Base-by-base conservation (phyloP, 2,888 invertebrate species). In the Elysia crispata region DNA sequence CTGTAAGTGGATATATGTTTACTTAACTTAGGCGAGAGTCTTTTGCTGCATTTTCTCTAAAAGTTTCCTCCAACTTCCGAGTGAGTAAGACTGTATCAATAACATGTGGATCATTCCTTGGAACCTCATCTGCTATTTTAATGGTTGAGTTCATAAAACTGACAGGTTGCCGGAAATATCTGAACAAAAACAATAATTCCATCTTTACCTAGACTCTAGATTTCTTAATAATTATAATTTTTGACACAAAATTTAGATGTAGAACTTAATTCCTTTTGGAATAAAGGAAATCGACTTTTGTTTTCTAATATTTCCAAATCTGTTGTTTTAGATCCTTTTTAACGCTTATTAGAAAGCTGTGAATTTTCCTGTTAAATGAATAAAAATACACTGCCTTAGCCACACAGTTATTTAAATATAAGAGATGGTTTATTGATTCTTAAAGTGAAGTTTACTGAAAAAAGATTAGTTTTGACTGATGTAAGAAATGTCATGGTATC, bases 121-220 rank as follows among this genome's bases (percentile, higher is more conserved):
- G 92, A 6, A 92, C 92, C 81, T 92, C 92, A 83, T 92, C 92
- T 5, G 92, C 90, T 33, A 92, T 92, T 85, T 92, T 92, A 13
- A 92, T 89, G 11, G 91, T 90, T 0, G 92, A 91, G 67, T 89
- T 86, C 18, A 86, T 85, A 79, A 86, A 84, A 76, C 91, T 92
- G 8, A 92, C 91, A 49, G 87, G 85, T 85, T 92, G 92, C 80
- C 91, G 91, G 82, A 92, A 92, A 81, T 92, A 91, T 41, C 91
- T 91, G 83, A 25, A 41, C 5, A 41, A 41, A 41, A 41, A 41
- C 41, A 41, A 41, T 41, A 41, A 41, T 13, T 60, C 13, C 25
- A 60, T 23, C 3, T 23, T 50, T n/a, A 0, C 25, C n/a, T 25
- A n/a, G n/a, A 23, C 15, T 23, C 6, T 8, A 60, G n/a, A 23